phyloP scores from a whole-genome alignment of 2,113 vertebrate species.

The Arenaria interpres region DNA sequence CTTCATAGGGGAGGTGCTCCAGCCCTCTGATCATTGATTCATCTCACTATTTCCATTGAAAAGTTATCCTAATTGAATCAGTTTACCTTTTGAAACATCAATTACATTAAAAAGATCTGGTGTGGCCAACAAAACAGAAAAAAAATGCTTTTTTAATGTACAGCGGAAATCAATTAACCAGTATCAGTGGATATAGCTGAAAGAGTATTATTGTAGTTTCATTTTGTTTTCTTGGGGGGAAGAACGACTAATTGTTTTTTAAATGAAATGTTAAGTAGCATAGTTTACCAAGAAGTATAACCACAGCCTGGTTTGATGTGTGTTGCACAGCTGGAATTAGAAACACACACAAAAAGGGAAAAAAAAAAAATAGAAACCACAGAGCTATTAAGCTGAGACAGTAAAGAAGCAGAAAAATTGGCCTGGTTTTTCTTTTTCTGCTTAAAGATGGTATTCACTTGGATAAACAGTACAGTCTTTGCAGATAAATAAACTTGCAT shows the following conservation, averaged over 20 bases:
- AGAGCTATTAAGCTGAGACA: constrained; percentile 63
- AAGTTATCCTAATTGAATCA: constrained; percentile 39
- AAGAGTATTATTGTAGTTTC: constrained; percentile 37
- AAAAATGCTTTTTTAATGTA: constrained; percentile 19
- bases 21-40: neutral
- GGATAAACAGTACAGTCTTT: constrained; percentile 66
- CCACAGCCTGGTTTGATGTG: constrained; percentile 65
- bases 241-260: constrained; percentile 66
- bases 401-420: constrained; percentile 56
- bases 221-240: constrained; percentile 46
- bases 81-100: constrained; percentile 47
- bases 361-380: constrained; percentile 21
- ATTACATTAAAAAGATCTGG: constrained; percentile 31
- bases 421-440: constrained; percentile 56
- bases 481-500: constrained; percentile 68
- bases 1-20: too few species aligned
- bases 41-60: neutral
- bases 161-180: constrained; percentile 45
- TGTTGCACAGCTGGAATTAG: constrained; percentile 70
- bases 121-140: constrained; percentile 22
- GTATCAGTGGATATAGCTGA: constrained; percentile 22
- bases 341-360: constrained; percentile 23
- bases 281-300: constrained; percentile 61
- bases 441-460: constrained; percentile 64
- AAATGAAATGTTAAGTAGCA: constrained; percentile 64